A percentile compares a stretch with the other conserved stretches of the same genome.
Evolutionary conservation across 2,113 vertebrate genomes (phyloP).

Genomic region (Echinops telfairi): DNA sequence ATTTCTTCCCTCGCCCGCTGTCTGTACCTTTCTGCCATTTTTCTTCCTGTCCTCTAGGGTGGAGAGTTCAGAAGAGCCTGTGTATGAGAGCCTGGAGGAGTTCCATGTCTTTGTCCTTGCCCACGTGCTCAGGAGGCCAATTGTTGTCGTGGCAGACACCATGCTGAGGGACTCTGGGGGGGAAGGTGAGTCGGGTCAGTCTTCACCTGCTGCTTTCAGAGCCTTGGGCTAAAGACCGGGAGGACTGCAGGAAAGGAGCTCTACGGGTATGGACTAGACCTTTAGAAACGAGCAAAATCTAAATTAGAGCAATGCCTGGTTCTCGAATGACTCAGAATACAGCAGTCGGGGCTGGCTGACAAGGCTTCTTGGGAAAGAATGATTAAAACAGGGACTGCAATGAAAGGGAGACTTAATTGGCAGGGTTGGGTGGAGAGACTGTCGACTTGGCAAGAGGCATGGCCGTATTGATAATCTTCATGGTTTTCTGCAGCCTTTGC

Average conservation of each 20-base stretch:
- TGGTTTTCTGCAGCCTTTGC: conserved; percentile 92
- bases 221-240: background rate
- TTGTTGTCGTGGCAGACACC: conserved; percentile 98
- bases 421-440: background rate
- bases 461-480: background rate
- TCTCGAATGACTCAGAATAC: background rate
- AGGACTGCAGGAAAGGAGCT: background rate
- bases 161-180: conserved; percentile 98
- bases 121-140: conserved; percentile 94
- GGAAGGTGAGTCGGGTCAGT: conserved; percentile 89
- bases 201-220: background rate
- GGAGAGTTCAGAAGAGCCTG: conserved; percentile 95
- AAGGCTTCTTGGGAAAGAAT: conserved; percentile 31
- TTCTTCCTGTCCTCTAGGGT: conserved; percentile 81
- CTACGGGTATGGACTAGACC: background rate
- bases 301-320: background rate
- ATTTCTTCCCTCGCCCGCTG: background rate
- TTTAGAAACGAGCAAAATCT: background rate
- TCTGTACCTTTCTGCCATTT: background rate
- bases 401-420: background rate
- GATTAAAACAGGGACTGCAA: background rate
- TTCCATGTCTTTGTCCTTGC: conserved; percentile 98
- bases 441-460: background rate
- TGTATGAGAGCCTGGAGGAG: conserved; percentile 98
- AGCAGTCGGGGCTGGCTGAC: conserved; percentile 18